Base-by-base conservation (phyloP, 2,888 invertebrate species). In the Coelogynopora nodosa region DNA sequence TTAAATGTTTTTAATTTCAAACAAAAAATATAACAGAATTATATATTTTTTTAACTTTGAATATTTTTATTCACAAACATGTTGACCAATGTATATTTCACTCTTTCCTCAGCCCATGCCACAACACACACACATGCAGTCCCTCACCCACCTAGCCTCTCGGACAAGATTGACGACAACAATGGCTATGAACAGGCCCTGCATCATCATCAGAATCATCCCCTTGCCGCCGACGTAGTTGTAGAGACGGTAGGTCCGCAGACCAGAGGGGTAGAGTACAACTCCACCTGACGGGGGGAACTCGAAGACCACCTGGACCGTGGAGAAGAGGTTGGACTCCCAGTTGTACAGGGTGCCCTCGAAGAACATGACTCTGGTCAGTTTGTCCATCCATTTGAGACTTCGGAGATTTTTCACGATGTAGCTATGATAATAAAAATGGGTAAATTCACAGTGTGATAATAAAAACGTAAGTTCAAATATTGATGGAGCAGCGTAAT, bases 251-350 rank as follows among this genome's bases (percentile, higher is more conserved):
- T 86, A 86, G 31, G 74, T 86, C 13, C 86, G 86, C 0, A 86
- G 30, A 18, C 86, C 86, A 30, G 67, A 83, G 0, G 88, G 88
- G 82, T 88, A 89, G 0, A 89, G 88, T 2, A 89, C 87, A 0
- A 89, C 88, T 0, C 90, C 90, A 1, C 90, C 90, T 2, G 89
- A 89, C 67, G 90, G 89, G 0, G 90, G 90, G 67, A 90, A 90
- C 88, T 90, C 90, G 0, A 89, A 87, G 86, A 90, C 88, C 26
- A 90, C 89, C 87, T 88, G 89, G 31, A 89, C 88, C 84, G 89
- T 89, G 0, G 89, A 88, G 86, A 90, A 90, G 67, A 90, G 86
- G 87, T 90, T 90, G 0, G 88, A 86, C 87, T 90, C 90, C 13
- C 89, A 85, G 67, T 90, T 90, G 86, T 90, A 90, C 0, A 90